Evolutionary conservation across 2,888 invertebrate species (phyloP), one percentile per base, ranked within the genome.

Genomic region (Lampropteryx suffumata): DNA sequence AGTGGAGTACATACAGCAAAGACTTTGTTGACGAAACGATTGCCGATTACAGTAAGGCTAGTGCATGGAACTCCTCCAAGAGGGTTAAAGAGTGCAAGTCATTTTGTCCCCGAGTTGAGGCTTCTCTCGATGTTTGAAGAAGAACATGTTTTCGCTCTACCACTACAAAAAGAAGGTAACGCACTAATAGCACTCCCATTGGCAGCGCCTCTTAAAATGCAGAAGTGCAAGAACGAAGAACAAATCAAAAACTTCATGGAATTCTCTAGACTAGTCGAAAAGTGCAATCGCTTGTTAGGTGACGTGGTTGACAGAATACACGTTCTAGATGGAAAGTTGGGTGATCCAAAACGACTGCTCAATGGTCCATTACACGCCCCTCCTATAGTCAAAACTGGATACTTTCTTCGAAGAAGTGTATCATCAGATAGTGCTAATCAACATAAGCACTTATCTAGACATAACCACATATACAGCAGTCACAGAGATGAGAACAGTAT

Each of bases 1-100:
- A 96, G 97, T 75, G 98, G 98, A 13, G 98, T 98, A 11, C 98
- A 98, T 82, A 96, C 96, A 58, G 96, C 97, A 10, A 94, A 95
- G 73, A 97, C 97, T 69, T 91, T 98, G 61, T 87, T 98, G 47
- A 94, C 95, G 61, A 98, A 98, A 83, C 92, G 98, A 61, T 92
- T 98, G 87, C 98, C 98, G 21, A 92, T 98, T 61, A 97, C 97
- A 60, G 98, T 98, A 10, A 93, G 98, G 71, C 91, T 98, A 69
- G 97, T 98, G 3, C 96, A 97, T 73, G 98, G 98, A 24, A 95
- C 95, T 42, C 94, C 96, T 29, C 98, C 98, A 0, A 92, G 96
- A 76, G 96, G 96, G 0, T 84, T 96, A 11, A 96, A 96, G 79
- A 95, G 95, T 70, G 93, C 95, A 32, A 94, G 92, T 68, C 94